Base-by-base conservation (phyloP, 2,113 vertebrate species). In the Podarcis cretensis region DNA sequence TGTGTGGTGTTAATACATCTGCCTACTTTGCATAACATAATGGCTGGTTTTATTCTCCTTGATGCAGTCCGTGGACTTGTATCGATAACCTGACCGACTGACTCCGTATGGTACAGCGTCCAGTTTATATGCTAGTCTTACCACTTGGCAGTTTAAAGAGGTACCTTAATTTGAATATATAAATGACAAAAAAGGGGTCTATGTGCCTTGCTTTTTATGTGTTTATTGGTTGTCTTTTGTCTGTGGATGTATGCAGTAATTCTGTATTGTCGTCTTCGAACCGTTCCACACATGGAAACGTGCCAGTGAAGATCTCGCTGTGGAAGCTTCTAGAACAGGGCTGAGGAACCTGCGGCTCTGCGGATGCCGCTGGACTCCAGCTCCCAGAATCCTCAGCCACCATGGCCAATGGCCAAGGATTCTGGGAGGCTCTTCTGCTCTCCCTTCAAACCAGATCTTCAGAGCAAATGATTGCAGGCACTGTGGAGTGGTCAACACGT, bases 1-100 rank as follows among this genome's bases (percentile, higher is more conserved):
- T 97, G 98, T 97, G 98, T 96, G 97, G 96, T 99, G 98, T 99
- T 98, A 97, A 99, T 98, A 98, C 98, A 98, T 96, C 96, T 97
- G 96, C 97, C 97, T 97, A 98, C n/a, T 98, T 98, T 98, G 97
- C 98, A 97, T 98, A 98, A 97, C 96, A 83, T 63, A 88, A 82
- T 95, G 94, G 97, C 40, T 73, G 48, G 68, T 98, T 97, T 97
- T 97, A 35, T 98, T 96, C 96, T 96, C 96, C 93, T 96, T 97
- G 96, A 96, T 97, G 95, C 98, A 97, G 95, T 96, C 89, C 92
- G 96, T 94, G 93, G 95, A 95, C 93, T 90, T 96, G 90, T 96
- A 92, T 95, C 97, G 95, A 96, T 96, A 97, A 96, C 92, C 93
- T 96, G 93, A 97, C 96, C 96, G 93, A 97, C 96, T 96, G 95